Conservation (phyloP, 2,797 vertebrate genomes). For the Rhabdomys pumilio region DNA sequence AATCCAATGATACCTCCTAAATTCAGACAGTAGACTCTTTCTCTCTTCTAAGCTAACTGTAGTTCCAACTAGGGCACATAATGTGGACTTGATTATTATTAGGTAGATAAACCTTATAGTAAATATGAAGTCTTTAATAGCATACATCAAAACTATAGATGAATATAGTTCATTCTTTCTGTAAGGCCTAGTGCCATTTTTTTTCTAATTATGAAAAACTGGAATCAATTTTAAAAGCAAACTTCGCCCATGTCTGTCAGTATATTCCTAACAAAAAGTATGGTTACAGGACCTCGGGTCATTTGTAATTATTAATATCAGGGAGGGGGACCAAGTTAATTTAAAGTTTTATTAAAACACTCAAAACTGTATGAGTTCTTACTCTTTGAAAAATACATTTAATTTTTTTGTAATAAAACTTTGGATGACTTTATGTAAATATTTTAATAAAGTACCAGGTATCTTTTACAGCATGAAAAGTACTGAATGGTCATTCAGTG, state of each 20-base stretch:
- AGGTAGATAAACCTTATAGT: conserved; percentile 28
- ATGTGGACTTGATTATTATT: conserved; percentile 51
- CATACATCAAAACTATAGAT: conserved; percentile 42
- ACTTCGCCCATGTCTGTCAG: neutral
- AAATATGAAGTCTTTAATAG: conserved; percentile 63
- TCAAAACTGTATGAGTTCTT: conserved; percentile 57
- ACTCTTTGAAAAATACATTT: conserved; percentile 39
- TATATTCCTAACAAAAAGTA: conserved; percentile 61
- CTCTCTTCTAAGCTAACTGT: conserved; percentile 26
- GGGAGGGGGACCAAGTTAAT: conserved; percentile 4
- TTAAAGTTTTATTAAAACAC: conserved; percentile 72
- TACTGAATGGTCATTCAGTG: conserved; percentile 9
- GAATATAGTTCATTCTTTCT: conserved; percentile 16
- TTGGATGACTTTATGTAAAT: conserved; percentile 15
- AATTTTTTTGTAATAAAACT: conserved; percentile 40
- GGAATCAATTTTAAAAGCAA: conserved; percentile 65
- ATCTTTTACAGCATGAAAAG: conserved; percentile 37
- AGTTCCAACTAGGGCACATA: conserved; percentile 25
- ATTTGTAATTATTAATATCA: conserved; percentile 54
- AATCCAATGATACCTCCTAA: conserved; percentile 9
- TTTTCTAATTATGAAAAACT: conserved; percentile 46
- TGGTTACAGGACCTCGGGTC: conserved; percentile 2
- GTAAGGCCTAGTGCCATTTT: neutral
- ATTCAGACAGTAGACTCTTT: conserved; percentile 11
- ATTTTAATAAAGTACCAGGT: conserved; percentile 51